Conservation (phyloP, 2,888 invertebrate species). For the Chalcosyrphus nemorum region DNA sequence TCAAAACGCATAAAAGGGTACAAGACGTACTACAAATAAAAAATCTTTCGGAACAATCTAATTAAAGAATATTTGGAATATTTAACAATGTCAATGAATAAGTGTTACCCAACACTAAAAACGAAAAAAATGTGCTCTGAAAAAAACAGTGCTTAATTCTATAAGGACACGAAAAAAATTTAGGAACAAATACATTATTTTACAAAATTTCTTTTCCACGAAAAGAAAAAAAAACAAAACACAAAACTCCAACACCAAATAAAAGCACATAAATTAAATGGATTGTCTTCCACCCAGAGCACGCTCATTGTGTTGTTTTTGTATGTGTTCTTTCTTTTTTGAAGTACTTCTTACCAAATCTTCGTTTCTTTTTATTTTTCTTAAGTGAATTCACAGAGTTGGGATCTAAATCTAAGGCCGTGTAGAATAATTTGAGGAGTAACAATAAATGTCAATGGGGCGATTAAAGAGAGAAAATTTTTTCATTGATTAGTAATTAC, state of each 20-base stretch:
- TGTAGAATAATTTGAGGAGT: conserved; percentile 72
- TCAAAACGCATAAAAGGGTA: not conserved
- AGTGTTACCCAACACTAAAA: not conserved
- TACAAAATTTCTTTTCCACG: not conserved
- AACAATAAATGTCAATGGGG: conserved; percentile 53
- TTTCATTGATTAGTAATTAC: conserved; percentile 56
- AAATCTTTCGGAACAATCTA: not conserved
- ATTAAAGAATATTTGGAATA: not conserved
- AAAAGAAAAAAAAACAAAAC: too few relatives aligned
- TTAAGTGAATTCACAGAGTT: conserved; percentile 81
- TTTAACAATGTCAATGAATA: not conserved
- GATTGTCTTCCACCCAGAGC: conserved; percentile 32
- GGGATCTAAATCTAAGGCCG: conserved; percentile 79
- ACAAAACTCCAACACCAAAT: conserved; percentile 50
- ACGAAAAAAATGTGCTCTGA: not conserved
- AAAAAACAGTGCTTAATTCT: conserved; percentile 5
- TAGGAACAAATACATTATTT: conserved; percentile 1
- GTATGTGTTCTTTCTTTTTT: conserved; percentile 25
- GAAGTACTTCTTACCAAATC: conserved; percentile 81
- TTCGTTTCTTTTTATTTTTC: conserved; percentile 82
- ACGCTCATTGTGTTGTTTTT: conserved; percentile 11
- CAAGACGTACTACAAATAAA: not conserved
- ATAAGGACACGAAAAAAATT: conserved; percentile 9
- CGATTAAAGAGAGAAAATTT: conserved; percentile 73
- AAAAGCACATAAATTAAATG: conserved; percentile 30